These are phyloP conservation scores for Phortica variegata DNA, from an alignment of 1,140 invertebrate genomes.

Conservation along the genomic window DNA sequence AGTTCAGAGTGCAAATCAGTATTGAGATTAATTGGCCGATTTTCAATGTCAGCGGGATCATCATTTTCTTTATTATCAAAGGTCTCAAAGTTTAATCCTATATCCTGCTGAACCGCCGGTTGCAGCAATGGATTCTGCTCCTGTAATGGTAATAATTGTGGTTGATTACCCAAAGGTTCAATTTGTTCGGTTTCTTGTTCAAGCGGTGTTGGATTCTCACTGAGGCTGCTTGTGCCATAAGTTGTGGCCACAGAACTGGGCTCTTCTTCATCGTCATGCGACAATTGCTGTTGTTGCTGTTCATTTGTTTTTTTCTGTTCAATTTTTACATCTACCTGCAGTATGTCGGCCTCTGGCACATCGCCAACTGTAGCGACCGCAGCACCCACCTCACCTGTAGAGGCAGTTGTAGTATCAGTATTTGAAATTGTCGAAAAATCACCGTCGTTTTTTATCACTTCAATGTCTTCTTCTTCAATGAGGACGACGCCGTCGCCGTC, in stretches of 20 bases:
- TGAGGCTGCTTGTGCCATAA: conserved; percentile 47
- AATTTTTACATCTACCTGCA: conserved; percentile 19
- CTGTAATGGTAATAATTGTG: conserved; percentile 10
- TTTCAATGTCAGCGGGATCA: conserved; percentile 8
- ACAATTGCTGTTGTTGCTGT: conserved; percentile 8
- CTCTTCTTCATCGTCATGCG: conserved; percentile 43
- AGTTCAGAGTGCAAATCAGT: conserved; percentile 29
- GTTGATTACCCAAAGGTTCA: conserved; percentile 7
- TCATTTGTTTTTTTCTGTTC: too few species aligned
- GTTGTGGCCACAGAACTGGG: conserved; percentile 47
- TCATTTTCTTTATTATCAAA: conserved; percentile 41
- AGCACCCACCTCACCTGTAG: conserved; percentile 34
- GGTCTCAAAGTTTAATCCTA: conserved; percentile 1
- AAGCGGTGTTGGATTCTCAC: conserved; percentile 26
- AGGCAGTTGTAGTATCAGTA: conserved; percentile 32
- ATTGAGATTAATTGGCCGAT: not conserved
- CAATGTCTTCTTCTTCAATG: conserved; percentile 39
- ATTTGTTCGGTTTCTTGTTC: conserved; percentile 6
- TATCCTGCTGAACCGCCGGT: not conserved
- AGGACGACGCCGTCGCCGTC: conserved; percentile 15
- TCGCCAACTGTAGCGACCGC: conserved; percentile 3
- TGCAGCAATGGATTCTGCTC: conserved; percentile 10
- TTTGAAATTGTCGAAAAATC: conserved; percentile 50
- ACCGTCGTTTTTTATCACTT: conserved; percentile 43
- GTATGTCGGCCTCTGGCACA: conserved; percentile 6